A percentile compares a stretch with the other conserved stretches of the same genome.
Conservation (phyloP, 2,888 invertebrate species). For the Drosophila anomalipes region DNA sequence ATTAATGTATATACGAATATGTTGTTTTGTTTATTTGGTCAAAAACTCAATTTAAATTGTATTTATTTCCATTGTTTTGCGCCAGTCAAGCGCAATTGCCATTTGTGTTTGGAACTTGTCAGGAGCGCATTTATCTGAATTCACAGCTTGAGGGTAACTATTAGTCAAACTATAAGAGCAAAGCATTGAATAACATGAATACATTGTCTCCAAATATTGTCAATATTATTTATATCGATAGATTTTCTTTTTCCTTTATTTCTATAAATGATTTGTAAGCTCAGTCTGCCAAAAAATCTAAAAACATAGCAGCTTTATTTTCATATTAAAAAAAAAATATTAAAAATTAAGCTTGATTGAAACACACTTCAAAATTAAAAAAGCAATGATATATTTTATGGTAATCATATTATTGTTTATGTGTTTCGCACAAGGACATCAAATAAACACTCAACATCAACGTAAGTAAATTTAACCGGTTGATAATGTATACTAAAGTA, state of each 20-base stretch:
- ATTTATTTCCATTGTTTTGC: conserved; percentile 62
- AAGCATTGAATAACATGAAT: background rate
- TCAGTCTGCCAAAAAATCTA: background rate
- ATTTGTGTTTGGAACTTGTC: conserved; percentile 50
- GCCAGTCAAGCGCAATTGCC: conserved; percentile 51
- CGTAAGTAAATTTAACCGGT: background rate
- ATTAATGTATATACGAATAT: conserved; percentile 1
- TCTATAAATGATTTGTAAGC: background rate
- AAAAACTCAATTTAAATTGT: conserved; percentile 79
- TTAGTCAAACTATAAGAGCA: conserved; percentile 20
- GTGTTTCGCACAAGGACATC: background rate
- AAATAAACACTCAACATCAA: background rate
- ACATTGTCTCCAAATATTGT: conserved; percentile 1
- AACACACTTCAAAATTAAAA: background rate
- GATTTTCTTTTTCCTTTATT: background rate
- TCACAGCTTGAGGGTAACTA: conserved; percentile 37
- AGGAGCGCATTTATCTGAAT: conserved; percentile 48
- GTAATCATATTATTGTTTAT: background rate
- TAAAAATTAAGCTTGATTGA: background rate
- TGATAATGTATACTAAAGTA: background rate
- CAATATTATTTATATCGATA: conserved; percentile 3
- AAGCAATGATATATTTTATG: background rate
- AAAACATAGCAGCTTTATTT: background rate
- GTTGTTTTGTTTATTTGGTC: conserved; percentile 49
- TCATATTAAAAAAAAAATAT: background rate